Evolutionary conservation across 1,140 invertebrate genomes (phyloP).

Genomic region (Caenorhabditis tropicalis): DNA sequence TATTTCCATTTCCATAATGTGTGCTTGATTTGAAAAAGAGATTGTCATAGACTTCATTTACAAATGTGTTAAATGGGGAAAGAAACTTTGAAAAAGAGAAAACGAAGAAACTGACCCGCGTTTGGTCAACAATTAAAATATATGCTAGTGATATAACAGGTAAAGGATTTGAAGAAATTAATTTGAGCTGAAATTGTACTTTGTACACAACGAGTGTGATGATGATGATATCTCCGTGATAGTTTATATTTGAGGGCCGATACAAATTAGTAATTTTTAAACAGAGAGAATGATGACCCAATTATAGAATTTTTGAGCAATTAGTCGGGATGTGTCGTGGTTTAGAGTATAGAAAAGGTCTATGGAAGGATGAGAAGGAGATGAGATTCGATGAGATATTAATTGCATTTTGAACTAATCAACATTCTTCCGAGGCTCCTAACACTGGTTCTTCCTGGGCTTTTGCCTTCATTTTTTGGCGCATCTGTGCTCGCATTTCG

Average conservation of each 20-base stretch:
- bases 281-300: not conserved
- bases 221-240: not conserved
- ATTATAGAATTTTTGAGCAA: not conserved
- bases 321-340: constrained; percentile 26
- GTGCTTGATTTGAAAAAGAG: not conserved
- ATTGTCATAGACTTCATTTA: constrained; percentile 8
- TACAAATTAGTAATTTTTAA: not conserved
- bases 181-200: not conserved
- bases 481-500: constrained; percentile 22
- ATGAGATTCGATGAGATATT: not conserved
- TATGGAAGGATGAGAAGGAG: not conserved
- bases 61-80: not conserved
- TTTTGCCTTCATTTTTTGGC: not conserved
- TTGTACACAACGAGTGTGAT: not conserved
- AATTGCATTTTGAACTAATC: not conserved
- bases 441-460: constrained; percentile 7
- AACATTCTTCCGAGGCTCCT: constrained; percentile 23
- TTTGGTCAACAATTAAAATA: constrained; percentile 21
- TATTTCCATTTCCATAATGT: not conserved
- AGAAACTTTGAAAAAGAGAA: not conserved
- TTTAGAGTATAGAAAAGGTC: not conserved
- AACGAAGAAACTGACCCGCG: constrained; percentile 8
- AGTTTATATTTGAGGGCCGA: not conserved
- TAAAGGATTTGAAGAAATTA: not conserved
- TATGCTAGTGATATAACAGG: not conserved